A percentile compares a stretch with the other conserved stretches of the same genome.
Conservation (phyloP, 2,113 vertebrate species). For the Tetrao urogallus region DNA sequence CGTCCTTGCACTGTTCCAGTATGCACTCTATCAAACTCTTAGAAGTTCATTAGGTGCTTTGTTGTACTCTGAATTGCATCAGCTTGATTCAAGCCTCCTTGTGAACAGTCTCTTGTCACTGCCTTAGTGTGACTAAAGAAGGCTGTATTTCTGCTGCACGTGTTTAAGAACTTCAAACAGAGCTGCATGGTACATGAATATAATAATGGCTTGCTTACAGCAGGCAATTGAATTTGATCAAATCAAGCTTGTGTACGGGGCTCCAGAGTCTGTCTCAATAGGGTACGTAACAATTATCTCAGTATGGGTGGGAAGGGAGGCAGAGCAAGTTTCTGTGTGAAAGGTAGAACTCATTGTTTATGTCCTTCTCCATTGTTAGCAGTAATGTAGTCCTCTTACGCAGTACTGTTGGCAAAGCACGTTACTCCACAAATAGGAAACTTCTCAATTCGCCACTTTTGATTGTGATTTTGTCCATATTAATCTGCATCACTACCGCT, state of each 20-base stretch:
- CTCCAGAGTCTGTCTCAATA: background rate
- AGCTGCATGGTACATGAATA: background rate
- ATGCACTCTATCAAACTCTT: background rate
- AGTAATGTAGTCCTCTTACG: background rate
- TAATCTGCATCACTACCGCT: background rate
- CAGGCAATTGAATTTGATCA: background rate
- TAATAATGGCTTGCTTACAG: background rate
- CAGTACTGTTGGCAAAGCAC: background rate
- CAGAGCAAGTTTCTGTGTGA: background rate
- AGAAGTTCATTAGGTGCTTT: background rate
- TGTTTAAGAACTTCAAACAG: background rate
- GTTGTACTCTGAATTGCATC: background rate
- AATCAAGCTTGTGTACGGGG: background rate
- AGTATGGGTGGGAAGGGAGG: background rate
- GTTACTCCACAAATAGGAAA: background rate
- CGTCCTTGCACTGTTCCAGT: rapidly evolving
- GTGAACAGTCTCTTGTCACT: background rate
- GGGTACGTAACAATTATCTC: background rate
- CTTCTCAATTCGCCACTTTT: background rate
- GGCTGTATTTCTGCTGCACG: background rate
- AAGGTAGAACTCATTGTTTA: background rate
- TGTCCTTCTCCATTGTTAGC: background rate
- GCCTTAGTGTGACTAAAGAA: background rate
- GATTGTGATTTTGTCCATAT: background rate
- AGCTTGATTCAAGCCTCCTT: rapidly evolving